Percentiles rank a stretch among this genome's conserved stretches.
Conservation (phyloP, 1,140 invertebrate genomes). For the Branchinecta lynchi region DNA sequence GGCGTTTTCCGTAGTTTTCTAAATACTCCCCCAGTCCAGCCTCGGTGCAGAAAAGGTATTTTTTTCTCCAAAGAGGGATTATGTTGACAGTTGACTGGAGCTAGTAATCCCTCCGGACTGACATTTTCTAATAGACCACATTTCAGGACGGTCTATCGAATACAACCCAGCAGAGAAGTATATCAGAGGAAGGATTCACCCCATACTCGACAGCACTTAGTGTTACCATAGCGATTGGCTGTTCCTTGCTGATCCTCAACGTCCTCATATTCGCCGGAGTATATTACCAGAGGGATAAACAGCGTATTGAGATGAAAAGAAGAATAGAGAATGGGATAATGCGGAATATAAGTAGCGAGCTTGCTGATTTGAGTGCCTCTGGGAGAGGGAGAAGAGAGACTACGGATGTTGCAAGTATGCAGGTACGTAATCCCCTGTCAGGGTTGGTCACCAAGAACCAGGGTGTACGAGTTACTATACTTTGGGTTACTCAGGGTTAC, state of each 20-base stretch:
- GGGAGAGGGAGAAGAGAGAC: not conserved
- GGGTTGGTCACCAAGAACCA: too few relatives aligned
- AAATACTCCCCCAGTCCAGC: too few relatives aligned
- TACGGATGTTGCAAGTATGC: not conserved
- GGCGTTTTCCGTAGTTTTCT: too few relatives aligned
- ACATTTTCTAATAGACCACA: too few relatives aligned
- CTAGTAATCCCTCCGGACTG: too few relatives aligned
- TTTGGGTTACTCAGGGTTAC: too few relatives aligned
- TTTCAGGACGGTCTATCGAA: too few relatives aligned
- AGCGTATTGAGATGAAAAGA: slow-evolving; percentile 49
- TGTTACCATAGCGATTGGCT: slow-evolving; percentile 86
- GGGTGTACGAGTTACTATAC: too few relatives aligned
- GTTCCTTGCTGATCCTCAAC: slow-evolving; percentile 71
- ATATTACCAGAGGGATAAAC: slow-evolving; percentile 79
- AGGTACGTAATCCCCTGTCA: not conserved
- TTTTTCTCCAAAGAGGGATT: too few relatives aligned
- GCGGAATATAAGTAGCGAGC: slow-evolving; percentile 56
- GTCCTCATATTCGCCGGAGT: slow-evolving; percentile 84
- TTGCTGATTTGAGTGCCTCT: slow-evolving; percentile 29
- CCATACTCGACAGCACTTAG: slow-evolving; percentile 73
- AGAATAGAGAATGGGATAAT: slow-evolving; percentile 64
- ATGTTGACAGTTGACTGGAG: too few relatives aligned
- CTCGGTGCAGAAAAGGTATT: too few relatives aligned
- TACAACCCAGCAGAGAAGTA: not conserved
- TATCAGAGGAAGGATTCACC: slow-evolving; percentile 56